Base-by-base conservation (phyloP, 2,888 invertebrate species). In the Chirona hameri region DNA sequence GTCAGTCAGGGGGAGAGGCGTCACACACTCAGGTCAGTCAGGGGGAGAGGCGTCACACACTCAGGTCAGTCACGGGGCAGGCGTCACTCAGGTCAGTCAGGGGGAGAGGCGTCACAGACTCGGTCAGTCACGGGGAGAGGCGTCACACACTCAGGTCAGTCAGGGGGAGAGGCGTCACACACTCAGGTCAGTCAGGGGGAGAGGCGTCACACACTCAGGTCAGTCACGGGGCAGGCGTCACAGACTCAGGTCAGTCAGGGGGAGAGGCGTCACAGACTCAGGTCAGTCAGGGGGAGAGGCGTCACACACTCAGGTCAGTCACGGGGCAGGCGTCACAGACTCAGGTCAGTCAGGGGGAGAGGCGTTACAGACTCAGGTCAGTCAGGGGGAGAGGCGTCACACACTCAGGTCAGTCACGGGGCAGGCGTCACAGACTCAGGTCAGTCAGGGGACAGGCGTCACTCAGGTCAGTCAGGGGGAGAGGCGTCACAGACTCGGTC, bases 301-400 rank as follows among this genome's bases (percentile, higher is more conserved):
- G 60, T 24, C 24, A 18, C 55, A 12, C n/a, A 29, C 48, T 79
- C 31, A 48, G 5, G 27, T 15, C 9, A 15, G 39, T 29, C n/a
- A 39, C 39, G 7, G 39, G 39, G 39, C 39, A 39, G 39, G 2
- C 39, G 7, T 39, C 39, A 39, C 39, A 39, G 39, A 39, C 39
- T 39, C 39, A 39, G 39, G 39, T 39, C 39, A 39, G 39, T 80
- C 12, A 80, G 29, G 29, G 52, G 27, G 52, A 46, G 46, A 0
- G 76, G 76, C 0, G 76, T 76, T 46, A 76, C 76, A 24, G 76
- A 76, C 76, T 76, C 76, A 24, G 76, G 76, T 76, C 24, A 46
- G 76, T 24, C 18, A 21, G 60, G 2, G 21, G 60, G 10, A 52
- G 52, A 7, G 52, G 52, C 10, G 60, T 24, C 24, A 18, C 55